phyloP scores from a whole-genome alignment of 1,140 invertebrate genomes.

The Drosophila fuyamai region DNA sequence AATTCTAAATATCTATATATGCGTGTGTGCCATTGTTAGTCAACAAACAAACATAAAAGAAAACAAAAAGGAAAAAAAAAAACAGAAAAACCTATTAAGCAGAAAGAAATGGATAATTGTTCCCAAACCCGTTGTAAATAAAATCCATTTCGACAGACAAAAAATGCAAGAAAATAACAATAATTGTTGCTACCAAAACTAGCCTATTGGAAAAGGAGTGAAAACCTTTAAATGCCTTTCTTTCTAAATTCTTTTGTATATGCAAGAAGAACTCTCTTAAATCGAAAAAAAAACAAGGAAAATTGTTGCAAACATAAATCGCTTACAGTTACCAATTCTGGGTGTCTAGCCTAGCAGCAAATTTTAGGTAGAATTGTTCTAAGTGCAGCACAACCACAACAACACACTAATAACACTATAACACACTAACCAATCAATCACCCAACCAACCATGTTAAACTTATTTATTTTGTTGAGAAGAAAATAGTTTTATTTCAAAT shows the following conservation, averaged over 20 bases:
- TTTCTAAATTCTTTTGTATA: conserved; percentile 15
- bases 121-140: conserved; percentile 27
- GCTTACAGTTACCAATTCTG: conserved; percentile 25
- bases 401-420: conserved; percentile 13
- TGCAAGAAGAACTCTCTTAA: conserved; percentile 6
- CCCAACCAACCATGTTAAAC: conserved; percentile 31
- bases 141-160: conserved; percentile 24
- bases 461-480: conserved; percentile 41
- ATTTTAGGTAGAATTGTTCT: conserved; percentile 11
- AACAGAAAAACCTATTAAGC: neutral
- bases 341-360: conserved; percentile 18
- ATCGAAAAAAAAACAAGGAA: conserved; percentile 8
- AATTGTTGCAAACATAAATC: conserved; percentile 17
- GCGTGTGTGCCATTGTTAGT: conserved; percentile 71
- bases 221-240: conserved; percentile 34
- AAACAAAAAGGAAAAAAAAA: conserved; percentile 9
- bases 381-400: conserved; percentile 15
- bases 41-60: conserved; percentile 15
- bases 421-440: conserved; percentile 9
- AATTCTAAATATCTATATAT: conserved; percentile 40
- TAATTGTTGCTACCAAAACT: conserved; percentile 15
- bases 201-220: conserved; percentile 11
- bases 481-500: conserved; percentile 13
- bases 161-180: conserved; percentile 21
- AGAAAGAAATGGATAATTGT: conserved; percentile 23